Base-by-base conservation (phyloP, 2,888 invertebrate species). In the Nomada fucata region DNA sequence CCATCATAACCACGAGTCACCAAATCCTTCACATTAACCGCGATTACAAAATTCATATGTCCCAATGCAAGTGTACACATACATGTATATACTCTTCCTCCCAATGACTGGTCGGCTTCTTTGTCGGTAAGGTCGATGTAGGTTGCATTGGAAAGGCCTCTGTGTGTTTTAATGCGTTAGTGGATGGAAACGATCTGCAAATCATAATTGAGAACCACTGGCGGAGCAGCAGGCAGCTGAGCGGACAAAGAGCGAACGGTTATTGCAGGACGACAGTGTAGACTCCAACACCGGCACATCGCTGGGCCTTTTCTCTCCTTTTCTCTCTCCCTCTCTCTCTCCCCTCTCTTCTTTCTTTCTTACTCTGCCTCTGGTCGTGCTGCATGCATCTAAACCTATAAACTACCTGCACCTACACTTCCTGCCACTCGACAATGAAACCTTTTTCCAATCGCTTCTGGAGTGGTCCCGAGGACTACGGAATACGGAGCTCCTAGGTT, bases 221-320 rank as follows among this genome's bases (percentile, higher is more conserved):
- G 84, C 71, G 83, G 83, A 86, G 90, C 91, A 91, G 89, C 89
- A 93, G 93, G 93, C 93, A 93, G 92, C 92, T 93, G 93, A 93
- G 89, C 92, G 92, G 92, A 93, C 92, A 93, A 93, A 93, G 93
- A 93, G 91, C 90, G 91, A 92, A 92, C 91, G 91, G 92, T 92
- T 91, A 92, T 91, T 93, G 91, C 92, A 92, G 91, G 89, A 89
- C 91, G 91, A 91, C 91, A 90, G 86, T 83, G 86, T 86, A 87
- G 87, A 86, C 84, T 84, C 88, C 84, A 88, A 86, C 85, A 84
- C 84, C 88, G 85, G 82, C 86, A 83, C 86, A 82, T 82, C 77
- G 79, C 67, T 79, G 78, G 76, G 82, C 82, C 85, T 71, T 82
- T 79, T 71, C 83, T 84, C 80, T 82, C 84, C 73, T 67, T 67